phyloP scores from a whole-genome alignment of 2,797 vertebrate species.

The Channallabes apus region DNA sequence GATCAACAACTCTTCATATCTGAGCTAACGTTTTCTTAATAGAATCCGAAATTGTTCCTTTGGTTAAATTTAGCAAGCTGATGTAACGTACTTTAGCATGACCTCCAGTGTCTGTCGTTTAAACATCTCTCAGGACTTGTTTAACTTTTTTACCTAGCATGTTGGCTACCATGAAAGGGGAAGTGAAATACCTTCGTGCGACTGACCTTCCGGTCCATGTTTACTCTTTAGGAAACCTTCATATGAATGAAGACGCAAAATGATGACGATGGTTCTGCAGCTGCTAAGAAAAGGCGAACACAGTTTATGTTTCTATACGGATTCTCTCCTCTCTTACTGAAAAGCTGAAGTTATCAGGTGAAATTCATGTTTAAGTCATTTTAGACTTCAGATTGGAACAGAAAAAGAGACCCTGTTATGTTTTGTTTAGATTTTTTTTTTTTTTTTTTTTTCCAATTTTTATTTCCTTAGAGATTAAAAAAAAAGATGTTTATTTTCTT shows the following conservation, averaged over 20 bases:
- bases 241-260: not conserved
- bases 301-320: not conserved
- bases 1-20: not conserved
- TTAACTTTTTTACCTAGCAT: not conserved
- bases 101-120: not conserved
- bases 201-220: not conserved
- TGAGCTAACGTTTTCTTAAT: not conserved
- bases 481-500: no score
- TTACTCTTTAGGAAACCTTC: not conserved
- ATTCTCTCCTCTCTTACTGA: not conserved
- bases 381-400: no score
- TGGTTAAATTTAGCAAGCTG: not conserved
- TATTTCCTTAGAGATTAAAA: no score
- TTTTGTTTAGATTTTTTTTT: no score
- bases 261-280: no score
- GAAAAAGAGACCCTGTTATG: no score
- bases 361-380: no score
- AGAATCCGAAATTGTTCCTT: not conserved
- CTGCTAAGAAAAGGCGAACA: no score
- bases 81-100: not conserved
- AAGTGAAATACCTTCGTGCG: not conserved
- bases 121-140: not conserved
- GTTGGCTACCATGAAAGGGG: not conserved
- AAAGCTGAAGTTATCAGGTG: no score
- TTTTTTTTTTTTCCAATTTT: no score